phyloP scores from a whole-genome alignment of 2,113 vertebrate species.

The Solea senegalensis region DNA sequence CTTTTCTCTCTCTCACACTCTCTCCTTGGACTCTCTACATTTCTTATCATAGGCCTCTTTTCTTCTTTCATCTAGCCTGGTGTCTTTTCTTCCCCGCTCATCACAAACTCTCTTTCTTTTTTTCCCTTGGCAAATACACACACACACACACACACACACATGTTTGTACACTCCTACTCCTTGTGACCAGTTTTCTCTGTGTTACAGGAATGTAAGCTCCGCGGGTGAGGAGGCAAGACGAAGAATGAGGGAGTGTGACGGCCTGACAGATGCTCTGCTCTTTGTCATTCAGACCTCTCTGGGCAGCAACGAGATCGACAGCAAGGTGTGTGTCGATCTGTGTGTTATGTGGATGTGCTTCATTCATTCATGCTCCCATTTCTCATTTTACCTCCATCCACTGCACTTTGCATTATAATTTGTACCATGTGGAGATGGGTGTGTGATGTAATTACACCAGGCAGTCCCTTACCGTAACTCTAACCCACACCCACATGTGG shows the following conservation, averaged over 20 bases:
- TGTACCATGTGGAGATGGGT: too few species aligned
- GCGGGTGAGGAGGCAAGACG: conserved; percentile 97
- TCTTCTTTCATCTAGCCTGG: conserved; percentile 34
- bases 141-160: not conserved
- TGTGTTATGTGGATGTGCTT: not conserved
- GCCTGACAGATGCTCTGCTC: conserved; percentile 96
- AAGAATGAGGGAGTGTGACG: conserved; percentile 97
- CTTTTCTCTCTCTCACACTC: conserved; percentile 22
- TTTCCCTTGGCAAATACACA: conserved; percentile 26
- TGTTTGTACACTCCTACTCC: not conserved
- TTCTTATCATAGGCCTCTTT: conserved; percentile 17
- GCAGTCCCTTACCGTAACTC: too few species aligned
- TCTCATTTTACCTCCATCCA: not conserved
- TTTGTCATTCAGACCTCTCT: conserved; percentile 97
- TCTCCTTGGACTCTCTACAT: not conserved
- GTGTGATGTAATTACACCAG: too few species aligned
- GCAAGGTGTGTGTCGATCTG: conserved; percentile 88
- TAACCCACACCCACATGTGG: too few species aligned
- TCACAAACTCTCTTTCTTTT: conserved; percentile 26
- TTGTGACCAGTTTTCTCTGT: conserved; percentile 8
- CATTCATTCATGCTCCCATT: not conserved
- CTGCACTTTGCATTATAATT: not conserved
- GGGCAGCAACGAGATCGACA: conserved; percentile 98
- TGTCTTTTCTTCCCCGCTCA: conserved; percentile 33
- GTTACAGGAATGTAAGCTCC: conserved; percentile 95